Evolutionary conservation across 2,888 invertebrate species (phyloP).

Genomic region (Rhagonycha fulva): DNA sequence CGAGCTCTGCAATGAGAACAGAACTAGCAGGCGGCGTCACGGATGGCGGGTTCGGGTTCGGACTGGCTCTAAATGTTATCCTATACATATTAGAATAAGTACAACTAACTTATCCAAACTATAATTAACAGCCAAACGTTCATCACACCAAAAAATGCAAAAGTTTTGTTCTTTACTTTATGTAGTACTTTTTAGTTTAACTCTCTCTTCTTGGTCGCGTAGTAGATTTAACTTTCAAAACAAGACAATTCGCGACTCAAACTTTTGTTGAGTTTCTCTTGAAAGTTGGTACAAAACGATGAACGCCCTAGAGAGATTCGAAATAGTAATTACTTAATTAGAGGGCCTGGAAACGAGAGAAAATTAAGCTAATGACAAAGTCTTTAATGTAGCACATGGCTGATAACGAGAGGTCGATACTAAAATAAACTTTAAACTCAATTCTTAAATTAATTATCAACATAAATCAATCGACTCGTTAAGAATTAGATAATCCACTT

Average conservation of each 20-base stretch:
- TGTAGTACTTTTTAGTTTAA: slow-evolving; percentile 1
- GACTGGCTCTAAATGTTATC: slow-evolving; percentile 33
- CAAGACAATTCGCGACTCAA: slow-evolving; percentile 19
- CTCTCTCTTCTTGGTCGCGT: slow-evolving; percentile 1
- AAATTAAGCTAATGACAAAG: slow-evolving; percentile 49
- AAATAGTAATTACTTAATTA: slow-evolving; percentile 52
- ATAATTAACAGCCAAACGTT: slow-evolving; percentile 23
- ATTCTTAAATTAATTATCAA: slow-evolving; percentile 11
- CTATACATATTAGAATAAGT: slow-evolving; percentile 34
- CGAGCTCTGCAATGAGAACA: slow-evolving; percentile 66
- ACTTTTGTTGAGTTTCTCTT: slow-evolving; percentile 25
- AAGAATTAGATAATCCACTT: not conserved
- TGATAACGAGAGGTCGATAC: slow-evolving; percentile 20
- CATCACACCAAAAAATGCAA: slow-evolving; percentile 12
- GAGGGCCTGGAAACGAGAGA: slow-evolving; percentile 43
- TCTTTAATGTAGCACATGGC: slow-evolving; percentile 37
- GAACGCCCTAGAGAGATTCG: slow-evolving; percentile 43
- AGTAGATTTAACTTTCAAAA: slow-evolving; percentile 9
- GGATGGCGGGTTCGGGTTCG: slow-evolving; percentile 34
- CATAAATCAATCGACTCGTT: slow-evolving; percentile 4
- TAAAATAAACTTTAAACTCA: slow-evolving; percentile 13
- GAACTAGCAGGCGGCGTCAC: slow-evolving; percentile 60
- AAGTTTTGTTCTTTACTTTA: not conserved
- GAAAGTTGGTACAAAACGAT: slow-evolving; percentile 21
- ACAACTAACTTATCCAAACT: slow-evolving; percentile 28